These are phyloP conservation scores for Pherbina coryleti DNA, from an alignment of 2,888 invertebrate genomes.

Conservation along the genomic window DNA sequence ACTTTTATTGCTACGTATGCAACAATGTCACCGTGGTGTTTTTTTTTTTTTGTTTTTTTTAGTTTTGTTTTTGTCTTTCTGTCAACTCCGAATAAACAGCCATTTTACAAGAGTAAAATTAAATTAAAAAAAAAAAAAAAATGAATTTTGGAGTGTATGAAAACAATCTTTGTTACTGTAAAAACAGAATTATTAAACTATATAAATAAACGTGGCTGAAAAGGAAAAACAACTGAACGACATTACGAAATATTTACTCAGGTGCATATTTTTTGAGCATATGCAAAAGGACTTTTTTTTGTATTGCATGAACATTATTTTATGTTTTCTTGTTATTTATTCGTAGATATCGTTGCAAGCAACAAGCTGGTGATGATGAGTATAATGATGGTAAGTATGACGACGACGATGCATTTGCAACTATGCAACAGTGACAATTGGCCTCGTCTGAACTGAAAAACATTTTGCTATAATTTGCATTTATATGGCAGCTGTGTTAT, in stretches of 20 bases:
- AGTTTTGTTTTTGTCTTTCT: not conserved
- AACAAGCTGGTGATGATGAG: too few species aligned
- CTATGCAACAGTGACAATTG: too few species aligned
- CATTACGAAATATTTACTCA: conserved; percentile 10
- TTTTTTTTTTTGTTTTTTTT: not conserved
- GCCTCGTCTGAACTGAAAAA: too few species aligned
- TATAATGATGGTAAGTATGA: too few species aligned
- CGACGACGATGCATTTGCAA: too few species aligned
- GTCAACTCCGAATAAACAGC: not conserved
- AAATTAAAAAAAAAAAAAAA: too few species aligned
- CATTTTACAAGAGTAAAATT: not conserved
- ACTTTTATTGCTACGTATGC: conserved; percentile 3
- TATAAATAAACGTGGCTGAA: not conserved
- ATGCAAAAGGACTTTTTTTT: not conserved
- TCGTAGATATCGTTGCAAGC: too few species aligned
- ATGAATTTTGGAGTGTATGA: too few species aligned
- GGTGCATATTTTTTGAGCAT: not conserved
- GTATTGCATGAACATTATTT: not conserved
- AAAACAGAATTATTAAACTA: not conserved
- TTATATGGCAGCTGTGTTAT: too few species aligned
- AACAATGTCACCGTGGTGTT: not conserved
- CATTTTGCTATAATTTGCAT: too few species aligned
- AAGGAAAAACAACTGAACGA: too few species aligned
- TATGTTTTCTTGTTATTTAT: too few species aligned
- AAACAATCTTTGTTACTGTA: not conserved